Percentiles rank a stretch among this genome's conserved stretches.
Conservation (phyloP, 1,140 invertebrate genomes). For the Teleogryllus occipitalis region DNA sequence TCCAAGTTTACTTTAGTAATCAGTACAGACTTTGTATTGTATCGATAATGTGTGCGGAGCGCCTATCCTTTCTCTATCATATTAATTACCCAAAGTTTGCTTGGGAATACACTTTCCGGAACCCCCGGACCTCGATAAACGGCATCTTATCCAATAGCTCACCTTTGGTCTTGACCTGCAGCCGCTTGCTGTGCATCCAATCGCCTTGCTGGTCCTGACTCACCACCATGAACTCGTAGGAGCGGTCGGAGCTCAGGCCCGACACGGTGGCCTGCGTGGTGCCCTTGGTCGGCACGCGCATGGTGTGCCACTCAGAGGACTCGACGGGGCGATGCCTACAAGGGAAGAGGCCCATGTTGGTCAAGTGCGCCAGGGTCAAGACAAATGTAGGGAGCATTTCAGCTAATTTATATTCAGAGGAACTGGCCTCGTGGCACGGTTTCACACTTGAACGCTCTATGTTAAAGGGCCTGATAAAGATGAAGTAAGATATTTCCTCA, state of each 20-base stretch:
- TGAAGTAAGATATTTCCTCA: too few species aligned
- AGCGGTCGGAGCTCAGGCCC: conserved; percentile 61
- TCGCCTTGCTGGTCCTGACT: conserved; percentile 80
- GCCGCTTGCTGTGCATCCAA: conserved; percentile 80
- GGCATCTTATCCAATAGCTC: background rate
- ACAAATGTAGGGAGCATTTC: background rate
- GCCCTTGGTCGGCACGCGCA: conserved; percentile 56
- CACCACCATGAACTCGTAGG: conserved; percentile 87
- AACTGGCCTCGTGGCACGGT: too few species aligned
- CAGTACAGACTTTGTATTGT: too few species aligned
- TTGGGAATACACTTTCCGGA: too few species aligned
- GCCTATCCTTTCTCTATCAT: too few species aligned
- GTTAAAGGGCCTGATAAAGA: too few species aligned
- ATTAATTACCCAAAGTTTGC: too few species aligned
- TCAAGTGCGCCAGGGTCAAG: background rate
- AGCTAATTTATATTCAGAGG: background rate
- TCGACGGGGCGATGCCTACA: conserved; percentile 55
- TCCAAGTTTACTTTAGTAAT: too few species aligned
- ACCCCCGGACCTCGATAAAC: too few species aligned
- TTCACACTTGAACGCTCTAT: too few species aligned
- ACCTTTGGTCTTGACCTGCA: conserved; percentile 67
- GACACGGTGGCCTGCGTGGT: conserved; percentile 69
- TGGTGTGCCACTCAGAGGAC: conserved; percentile 66
- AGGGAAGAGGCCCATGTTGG: too few species aligned
- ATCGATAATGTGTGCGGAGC: too few species aligned